Evolutionary conservation across 2,113 vertebrate genomes (phyloP), one percentile per base, ranked within the genome.

Genomic region (Chroicocephalus ridibundus): DNA sequence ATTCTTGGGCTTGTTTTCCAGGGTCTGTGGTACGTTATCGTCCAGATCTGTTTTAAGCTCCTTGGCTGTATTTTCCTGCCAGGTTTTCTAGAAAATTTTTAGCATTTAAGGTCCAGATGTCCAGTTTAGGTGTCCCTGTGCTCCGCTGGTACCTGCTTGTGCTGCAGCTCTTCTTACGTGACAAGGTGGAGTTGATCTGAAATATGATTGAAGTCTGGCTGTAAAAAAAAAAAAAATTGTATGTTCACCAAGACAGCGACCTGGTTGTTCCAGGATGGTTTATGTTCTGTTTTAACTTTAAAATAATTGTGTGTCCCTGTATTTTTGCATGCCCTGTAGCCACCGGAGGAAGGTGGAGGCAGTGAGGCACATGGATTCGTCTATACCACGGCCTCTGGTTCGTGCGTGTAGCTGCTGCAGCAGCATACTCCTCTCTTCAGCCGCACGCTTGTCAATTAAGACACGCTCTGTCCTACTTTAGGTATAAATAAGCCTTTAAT

Each of bases 361-460:
- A 24, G 44, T 1, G 25, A 38, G 36, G 1, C 60, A 3, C 38
- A 2, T 0, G 5, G 49, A 32, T 38, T 54, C 38, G 3, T 16
- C 27, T 25, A 0, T 9, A 22, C 14, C 14, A 0, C 0, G 4
- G 74, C 40, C 82, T 42, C 32, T 0, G 3, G 36, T n/a, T 81
- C 10, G 5, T 21, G 15, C 4, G 2, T 60, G 78, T 42, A 5
- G 81, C 83, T 72, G 9, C 57, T 10, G 2, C 13, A 42, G 62
- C 70, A 29, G 36, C 36, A 0, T 49, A 85, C 65, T 81, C 29
- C 46, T 64, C 57, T 81, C 65, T 69, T 46, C 66, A 88, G 82
- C 62, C 4, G 2, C 27, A 15, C 2, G 0, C 42, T 74, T 80
- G 75, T 79, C 88, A 77, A 62, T 70, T 90, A 66, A 66, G 75